Evolutionary conservation across 2,888 invertebrate species (phyloP), one percentile per base, ranked within the genome.

Genomic region (Seira musarum): DNA sequence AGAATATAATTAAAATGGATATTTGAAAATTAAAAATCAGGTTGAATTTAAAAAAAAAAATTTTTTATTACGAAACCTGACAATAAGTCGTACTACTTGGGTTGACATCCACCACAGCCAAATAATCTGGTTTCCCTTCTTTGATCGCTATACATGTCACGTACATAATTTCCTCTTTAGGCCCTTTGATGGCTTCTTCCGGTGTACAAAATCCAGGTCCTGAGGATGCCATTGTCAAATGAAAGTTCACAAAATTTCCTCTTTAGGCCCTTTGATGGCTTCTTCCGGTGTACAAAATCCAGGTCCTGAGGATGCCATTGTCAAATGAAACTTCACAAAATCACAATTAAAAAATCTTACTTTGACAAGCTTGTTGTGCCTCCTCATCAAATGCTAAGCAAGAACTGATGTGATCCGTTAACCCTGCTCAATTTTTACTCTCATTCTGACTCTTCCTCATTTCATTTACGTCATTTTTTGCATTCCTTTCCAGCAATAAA

Each of bases 71-170:
- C n/a, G n/a, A n/a, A n/a, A n/a, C 97, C 92, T 97, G 92, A 85
- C 93, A 92, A 88, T 94, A 99, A 1, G 94, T 95, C 10, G 93
- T 89, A 79, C 98, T 98, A 0, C 91, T 88, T 0, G 97, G 97
- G 89, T 98, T 94, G 0, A 98, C 94, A 88, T 99, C 97, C 0
- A 99, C 92, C 0, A 97, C 97, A 15, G 96, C 93, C 82, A 99
- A 90, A 87, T 96, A 95, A 89, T 99, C 98, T 1, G 95, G 93
- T 87, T 94, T 93, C 0, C 91, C 91, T 10, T 90, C 88, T 86
- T 94, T 92, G 0, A 95, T 94, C 87, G 95, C 94, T 60, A 97
- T 93, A 87, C 97, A 96, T 24, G 95, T 92, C n/a, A 96, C 93
- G 89, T 99, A 99, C 15, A 98, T 89, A 10, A 98, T 89, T 88